Conservation (phyloP, 1,140 invertebrate genomes). For the Musca domestica region DNA sequence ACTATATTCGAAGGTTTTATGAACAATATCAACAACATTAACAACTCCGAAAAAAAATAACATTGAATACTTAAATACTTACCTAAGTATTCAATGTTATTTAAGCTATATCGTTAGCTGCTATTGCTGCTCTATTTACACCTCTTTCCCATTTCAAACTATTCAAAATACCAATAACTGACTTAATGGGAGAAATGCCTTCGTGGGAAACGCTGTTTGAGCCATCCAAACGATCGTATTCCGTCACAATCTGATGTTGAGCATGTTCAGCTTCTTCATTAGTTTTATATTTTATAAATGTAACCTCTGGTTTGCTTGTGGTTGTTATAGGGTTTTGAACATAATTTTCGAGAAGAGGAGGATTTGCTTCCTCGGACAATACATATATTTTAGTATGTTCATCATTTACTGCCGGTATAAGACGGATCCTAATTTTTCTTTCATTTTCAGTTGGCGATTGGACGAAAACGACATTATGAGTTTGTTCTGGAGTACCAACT, state of each 20-base stretch:
- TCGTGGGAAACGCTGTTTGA: slow-evolving; percentile 48
- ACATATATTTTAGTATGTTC: slow-evolving; percentile 85
- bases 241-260: slow-evolving; percentile 51
- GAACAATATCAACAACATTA: too few relatives aligned
- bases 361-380: slow-evolving; percentile 66
- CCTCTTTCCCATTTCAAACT: slow-evolving; percentile 8
- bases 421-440: slow-evolving; percentile 59
- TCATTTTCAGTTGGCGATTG: slow-evolving; percentile 73
- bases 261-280: slow-evolving; percentile 59
- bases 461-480: slow-evolving; percentile 86
- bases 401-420: slow-evolving; percentile 69
- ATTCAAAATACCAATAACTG: slow-evolving; percentile 47
- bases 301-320: slow-evolving; percentile 73
- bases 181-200: slow-evolving; percentile 47
- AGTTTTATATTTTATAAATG: slow-evolving; percentile 73
- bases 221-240: slow-evolving; percentile 49
- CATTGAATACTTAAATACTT: too few relatives aligned
- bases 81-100: too few relatives aligned
- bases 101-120: too few relatives aligned
- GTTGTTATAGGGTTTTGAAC: slow-evolving; percentile 53
- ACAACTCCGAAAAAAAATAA: too few relatives aligned
- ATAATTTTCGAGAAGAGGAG: slow-evolving; percentile 42
- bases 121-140: not conserved
- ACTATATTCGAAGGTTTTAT: too few relatives aligned
- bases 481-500: slow-evolving; percentile 65